Conservation (phyloP, 2,113 vertebrate species). For the Mus spicilegus region DNA sequence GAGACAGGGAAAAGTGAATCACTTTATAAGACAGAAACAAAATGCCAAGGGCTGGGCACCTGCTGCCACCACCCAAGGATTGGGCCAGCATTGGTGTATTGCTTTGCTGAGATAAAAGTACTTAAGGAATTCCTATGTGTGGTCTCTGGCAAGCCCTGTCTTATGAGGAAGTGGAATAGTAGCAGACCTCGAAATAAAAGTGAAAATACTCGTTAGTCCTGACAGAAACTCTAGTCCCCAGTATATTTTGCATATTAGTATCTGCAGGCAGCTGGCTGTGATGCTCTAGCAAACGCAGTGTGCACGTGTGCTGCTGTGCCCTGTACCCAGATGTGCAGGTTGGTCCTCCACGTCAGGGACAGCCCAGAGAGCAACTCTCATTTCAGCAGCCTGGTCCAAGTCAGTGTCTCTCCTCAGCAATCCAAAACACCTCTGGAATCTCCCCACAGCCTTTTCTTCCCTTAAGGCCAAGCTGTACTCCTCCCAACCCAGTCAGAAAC, state of each 20-base stretch:
- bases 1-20: background rate
- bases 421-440: background rate
- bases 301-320: rapidly evolving
- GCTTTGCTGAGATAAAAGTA: background rate
- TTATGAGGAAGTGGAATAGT: constrained; percentile 12
- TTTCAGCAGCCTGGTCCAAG: background rate
- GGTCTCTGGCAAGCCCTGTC: background rate
- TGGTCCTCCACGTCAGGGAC: background rate
- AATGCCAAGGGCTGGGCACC: background rate
- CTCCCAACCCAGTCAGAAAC: background rate
- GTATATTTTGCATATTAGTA: background rate
- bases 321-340: background rate
- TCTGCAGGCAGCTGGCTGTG: background rate
- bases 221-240: background rate
- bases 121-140: background rate
- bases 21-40: background rate
- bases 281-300: background rate
- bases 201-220: constrained; percentile 43
- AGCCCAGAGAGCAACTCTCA: background rate
- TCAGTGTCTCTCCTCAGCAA: background rate
- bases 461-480: background rate
- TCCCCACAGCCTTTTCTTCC: background rate
- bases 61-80: background rate
- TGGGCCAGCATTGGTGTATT: background rate
- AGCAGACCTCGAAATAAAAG: constrained; percentile 52